Base-by-base conservation (phyloP, 2,888 invertebrate genomes). In the Bugula neritina region DNA sequence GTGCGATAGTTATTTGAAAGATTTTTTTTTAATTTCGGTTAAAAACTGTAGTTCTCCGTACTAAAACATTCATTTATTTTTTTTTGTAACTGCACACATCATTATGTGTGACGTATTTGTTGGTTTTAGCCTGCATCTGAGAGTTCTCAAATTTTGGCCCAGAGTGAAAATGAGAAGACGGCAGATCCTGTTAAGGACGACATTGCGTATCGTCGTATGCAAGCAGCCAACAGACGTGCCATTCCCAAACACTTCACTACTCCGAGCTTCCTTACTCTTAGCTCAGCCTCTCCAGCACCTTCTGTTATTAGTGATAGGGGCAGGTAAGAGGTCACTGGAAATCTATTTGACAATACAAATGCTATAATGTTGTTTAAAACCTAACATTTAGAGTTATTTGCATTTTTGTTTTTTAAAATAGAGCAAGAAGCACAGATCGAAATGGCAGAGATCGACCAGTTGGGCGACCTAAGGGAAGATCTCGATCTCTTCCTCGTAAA, bases 231-330 rank as follows among this genome's bases (percentile, higher is more conserved):
- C n/a, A 63, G 17, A n/a, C 27, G 31, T 25, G 27, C 10, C 31
- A 27, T 63, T 10, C 63, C 63, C 34, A 63, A 63, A 63, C 63
- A 63, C 27, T 63, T 25, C 63, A 63, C 27, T 31, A 63, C 27
- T 21, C 63, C 63, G 3, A 63, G 63, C 31, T 17, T 13, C 10
- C 25, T 34, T 3, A 34, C 63, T 31, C 13, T 63, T 13, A 34
- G 34, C 21, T 34, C 63, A 10, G 63, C 63, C 31, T 63, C 63
- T 31, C 63, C 63, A 5, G 63, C 27, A n/a, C 29, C 63, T 31
- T 63, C 63, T 10, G 31, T 63, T n/a, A 27, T 63, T 5, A 63
- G 63, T 27, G 63, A 63, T 13, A 63, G 63, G 31, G 63, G 63
- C 2, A 27, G 63, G 63, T 63, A n/a, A 63, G 63, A 27, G 63